Base-by-base conservation (phyloP, 2,113 vertebrate species). In the Neomonachus schauinslandi region DNA sequence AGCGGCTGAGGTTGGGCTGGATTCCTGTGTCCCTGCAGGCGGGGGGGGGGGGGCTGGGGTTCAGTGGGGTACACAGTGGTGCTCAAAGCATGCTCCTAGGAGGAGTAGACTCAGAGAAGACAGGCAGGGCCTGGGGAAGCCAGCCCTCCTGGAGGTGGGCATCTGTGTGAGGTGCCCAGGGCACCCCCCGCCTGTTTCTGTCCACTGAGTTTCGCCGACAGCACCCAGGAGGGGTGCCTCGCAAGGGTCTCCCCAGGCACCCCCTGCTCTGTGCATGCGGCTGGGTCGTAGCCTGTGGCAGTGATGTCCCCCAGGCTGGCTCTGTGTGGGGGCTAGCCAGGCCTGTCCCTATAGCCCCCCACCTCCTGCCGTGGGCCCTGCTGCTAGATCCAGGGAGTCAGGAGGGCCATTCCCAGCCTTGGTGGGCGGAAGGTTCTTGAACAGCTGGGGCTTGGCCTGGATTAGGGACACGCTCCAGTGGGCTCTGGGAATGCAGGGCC, bases 401-500 rank as follows among this genome's bases (percentile, higher is more conserved):
- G 42, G 26, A 49, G 74, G 42, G 26, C 42, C 74, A 49, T 77
- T 59, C 39, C 59, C 65, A 26, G 91, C 49, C 86, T 67, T 1
- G 5, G 46, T 7, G 4, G 36, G 71, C 6, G 1, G 42, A 63
- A 83, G 36, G 53, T n/a, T 85, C 89, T 33, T 28, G 77, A 94
- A 72, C 39, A 89, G 53, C 79, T 84, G 83, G 80, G 59, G 46
- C 63, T 90, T 84, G 77, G 89, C 57, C 88, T 36, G 14, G 24
- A 89, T 36, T 19, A 1, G 71, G 72, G 71, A 65, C 79, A 95
- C 4, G 81, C 97, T 95, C 80, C 67, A 77, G 59, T 1, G 31
- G 74, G 67, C 51, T 39, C 39, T 5, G 28, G 93, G 93, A 96
- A 96, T 90, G 92, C 55, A 63, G 39, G 5, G 72, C n/a, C 61